Base-by-base conservation (phyloP, 2,113 vertebrate genomes). In the Micronisus gabar region DNA sequence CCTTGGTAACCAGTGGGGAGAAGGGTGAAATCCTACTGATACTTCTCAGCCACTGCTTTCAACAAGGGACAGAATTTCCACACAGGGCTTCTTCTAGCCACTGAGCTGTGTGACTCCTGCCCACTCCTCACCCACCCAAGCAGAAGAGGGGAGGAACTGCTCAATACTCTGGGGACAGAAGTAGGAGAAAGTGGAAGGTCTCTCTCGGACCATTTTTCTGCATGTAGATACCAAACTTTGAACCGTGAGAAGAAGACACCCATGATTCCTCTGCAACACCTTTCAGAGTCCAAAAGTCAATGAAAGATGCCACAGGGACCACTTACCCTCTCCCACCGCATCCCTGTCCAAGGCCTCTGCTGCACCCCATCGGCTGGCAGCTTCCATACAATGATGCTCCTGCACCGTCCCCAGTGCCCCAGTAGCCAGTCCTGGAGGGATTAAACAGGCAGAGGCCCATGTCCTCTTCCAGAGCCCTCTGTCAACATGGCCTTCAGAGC, bases 351-450 rank as follows among this genome's bases (percentile, higher is more conserved):
- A 58, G 32, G 11, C 34, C 22, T 40, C 41, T 27, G 10, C 61
- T 67, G 47, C 11, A 40, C 8, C 9, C 43, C 1, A 5, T 58
- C 27, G 55, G 45, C 65, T 53, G 27, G 36, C 34, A 65, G 2
- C 43, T 68, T 87, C 55, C 7, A 4, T n/a, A 8, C 9, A 27
- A 9, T 3, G 13, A 47, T 67, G 62, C 10, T 83, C 56, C 29
- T 50, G n/a, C 36, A 11, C 26, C n/a, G 43, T 43, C 2, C 19
- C n/a, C 17, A 14, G 30, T 41, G 34, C 8, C 23, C 18, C 8
- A 0, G 1, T 3, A 48, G 18, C 48, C 29, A 50, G 22, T 3
- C 20, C 22, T 32, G 21, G 8, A 40, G 16, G 26, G 16, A 52
- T 38, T 20, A 56, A 66, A 61, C 11, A 78, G 36, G 48, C 36